Evolutionary conservation across 2,888 invertebrate species (phyloP).

Genomic region (Laspeyria flexula): DNA sequence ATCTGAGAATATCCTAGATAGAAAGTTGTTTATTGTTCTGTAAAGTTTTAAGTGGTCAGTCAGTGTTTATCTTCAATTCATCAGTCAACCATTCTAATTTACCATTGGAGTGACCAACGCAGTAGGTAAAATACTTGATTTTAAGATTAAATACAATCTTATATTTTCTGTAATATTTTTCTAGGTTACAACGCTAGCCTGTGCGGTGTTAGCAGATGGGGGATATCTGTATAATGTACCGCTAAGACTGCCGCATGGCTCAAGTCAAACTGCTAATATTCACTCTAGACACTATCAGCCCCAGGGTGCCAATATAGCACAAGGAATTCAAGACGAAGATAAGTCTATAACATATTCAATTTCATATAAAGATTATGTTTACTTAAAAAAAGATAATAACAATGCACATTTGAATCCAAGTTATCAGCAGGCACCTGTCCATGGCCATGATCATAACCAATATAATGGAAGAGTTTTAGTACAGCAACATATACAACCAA

Average conservation of each 20-base stretch:
- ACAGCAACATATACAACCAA: background rate
- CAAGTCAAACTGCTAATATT: background rate
- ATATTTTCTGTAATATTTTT: conserved; percentile 12
- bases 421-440: background rate
- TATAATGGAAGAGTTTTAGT: background rate
- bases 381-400: conserved; percentile 44
- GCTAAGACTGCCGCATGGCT: background rate
- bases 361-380: conserved; percentile 46
- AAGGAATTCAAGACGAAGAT: conserved; percentile 23
- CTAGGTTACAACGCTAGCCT: conserved; percentile 24
- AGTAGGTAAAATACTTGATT: background rate
- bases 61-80: too few species aligned
- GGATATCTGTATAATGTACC: conserved; percentile 32
- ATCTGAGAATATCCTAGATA: background rate
- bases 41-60: too few species aligned
- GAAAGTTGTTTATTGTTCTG: background rate
- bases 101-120: background rate
- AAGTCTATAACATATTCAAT: conserved; percentile 46
- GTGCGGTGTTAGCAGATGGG: conserved; percentile 22
- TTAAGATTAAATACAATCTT: background rate
- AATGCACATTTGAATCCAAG: background rate
- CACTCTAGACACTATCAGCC: background rate
- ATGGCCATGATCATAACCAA: background rate
- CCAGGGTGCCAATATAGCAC: background rate
- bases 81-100: background rate